A percentile compares a stretch with the other conserved stretches of the same genome.
phyloP scores from a whole-genome alignment of 1,140 invertebrate species.

The Papilio machaon region DNA sequence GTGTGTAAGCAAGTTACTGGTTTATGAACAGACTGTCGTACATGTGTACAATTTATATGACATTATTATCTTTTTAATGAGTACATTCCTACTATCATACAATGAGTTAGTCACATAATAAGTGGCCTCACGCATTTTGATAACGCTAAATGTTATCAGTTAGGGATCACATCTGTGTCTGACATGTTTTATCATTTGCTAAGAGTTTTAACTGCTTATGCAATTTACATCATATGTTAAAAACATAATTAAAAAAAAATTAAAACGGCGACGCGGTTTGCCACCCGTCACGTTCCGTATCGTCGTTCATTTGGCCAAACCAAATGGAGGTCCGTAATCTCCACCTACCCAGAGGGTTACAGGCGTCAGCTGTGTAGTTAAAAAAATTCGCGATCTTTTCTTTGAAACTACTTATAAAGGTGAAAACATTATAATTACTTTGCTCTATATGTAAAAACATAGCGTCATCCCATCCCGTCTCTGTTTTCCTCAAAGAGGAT shows the following conservation, averaged over 20 bases:
- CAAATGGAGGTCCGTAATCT: too few relatives aligned
- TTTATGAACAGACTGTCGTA: background rate
- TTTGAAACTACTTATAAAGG: too few relatives aligned
- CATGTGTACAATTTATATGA: background rate
- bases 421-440: too few relatives aligned
- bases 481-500: too few relatives aligned
- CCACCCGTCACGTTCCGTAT: too few relatives aligned
- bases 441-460: too few relatives aligned
- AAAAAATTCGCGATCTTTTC: background rate
- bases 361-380: too few relatives aligned
- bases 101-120: background rate
- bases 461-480: too few relatives aligned
- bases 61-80: background rate
- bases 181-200: slow-evolving; percentile 8
- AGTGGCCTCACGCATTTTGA: background rate
- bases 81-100: background rate
- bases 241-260: background rate
- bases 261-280: background rate
- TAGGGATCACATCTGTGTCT: background rate
- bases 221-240: background rate
- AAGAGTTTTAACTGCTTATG: background rate
- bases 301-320: too few relatives aligned
- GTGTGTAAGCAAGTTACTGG: background rate
- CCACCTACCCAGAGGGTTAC: too few relatives aligned
- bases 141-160: slow-evolving; percentile 4